phyloP scores from a whole-genome alignment of 2,888 invertebrate species.

The Mimachlamys varia region DNA sequence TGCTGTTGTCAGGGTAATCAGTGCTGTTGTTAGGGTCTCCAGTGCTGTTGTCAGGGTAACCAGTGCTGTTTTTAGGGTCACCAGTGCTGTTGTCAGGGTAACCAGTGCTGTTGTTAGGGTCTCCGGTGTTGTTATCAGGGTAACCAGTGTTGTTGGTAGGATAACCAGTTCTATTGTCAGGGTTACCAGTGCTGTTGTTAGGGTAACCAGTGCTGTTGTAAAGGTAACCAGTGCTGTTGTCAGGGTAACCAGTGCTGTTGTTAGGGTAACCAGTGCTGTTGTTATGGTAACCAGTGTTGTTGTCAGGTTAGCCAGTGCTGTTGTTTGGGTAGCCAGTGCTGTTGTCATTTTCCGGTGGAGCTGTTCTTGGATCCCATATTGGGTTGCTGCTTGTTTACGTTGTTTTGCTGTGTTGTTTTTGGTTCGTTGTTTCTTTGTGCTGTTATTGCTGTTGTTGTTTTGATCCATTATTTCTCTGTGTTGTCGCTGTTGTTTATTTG shows the following conservation, averaged over 20 bases:
- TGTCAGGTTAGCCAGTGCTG: background rate
- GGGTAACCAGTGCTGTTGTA: background rate
- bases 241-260: background rate
- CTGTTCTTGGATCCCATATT: background rate
- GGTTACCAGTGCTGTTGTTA: background rate
- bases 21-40: background rate
- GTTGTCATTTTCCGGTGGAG: background rate
- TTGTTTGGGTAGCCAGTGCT: too few species aligned
- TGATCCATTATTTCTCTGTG: too few species aligned
- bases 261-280: background rate
- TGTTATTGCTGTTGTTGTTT: background rate
- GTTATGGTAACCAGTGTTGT: too few species aligned
- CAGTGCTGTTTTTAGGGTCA: background rate
- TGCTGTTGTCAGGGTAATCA: too few species aligned
- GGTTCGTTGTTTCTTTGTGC: background rate
- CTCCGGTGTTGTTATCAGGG: too few species aligned
- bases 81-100: background rate
- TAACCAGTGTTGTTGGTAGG: background rate
- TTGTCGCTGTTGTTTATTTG: background rate
- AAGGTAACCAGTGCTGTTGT: background rate
- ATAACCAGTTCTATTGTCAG: background rate
- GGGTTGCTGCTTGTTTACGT: background rate
- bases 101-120: background rate
- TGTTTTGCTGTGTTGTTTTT: background rate
- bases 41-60: too few species aligned